phyloP scores from a whole-genome alignment of 2,888 invertebrate species.

The Chorisops tibialis region DNA sequence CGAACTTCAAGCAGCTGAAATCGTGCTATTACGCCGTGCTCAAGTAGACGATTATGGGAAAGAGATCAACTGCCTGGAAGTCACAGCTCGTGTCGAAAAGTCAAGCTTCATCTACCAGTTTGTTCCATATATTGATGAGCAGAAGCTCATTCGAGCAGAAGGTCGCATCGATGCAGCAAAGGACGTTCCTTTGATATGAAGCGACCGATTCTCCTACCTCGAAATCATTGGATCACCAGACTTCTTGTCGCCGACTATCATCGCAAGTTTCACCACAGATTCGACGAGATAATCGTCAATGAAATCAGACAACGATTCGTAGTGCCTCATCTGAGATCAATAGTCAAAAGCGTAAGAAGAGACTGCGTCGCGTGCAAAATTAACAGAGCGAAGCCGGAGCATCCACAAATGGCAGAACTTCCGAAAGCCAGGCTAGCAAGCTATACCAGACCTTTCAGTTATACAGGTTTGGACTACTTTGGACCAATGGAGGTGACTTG shows the following conservation, averaged over 20 bases:
- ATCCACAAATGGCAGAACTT: constrained; percentile 6
- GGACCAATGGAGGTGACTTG: constrained; percentile 2
- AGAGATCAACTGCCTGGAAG: background rate
- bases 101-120: too few species aligned
- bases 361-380: constrained; percentile 31
- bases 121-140: too few species aligned
- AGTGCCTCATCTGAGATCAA: background rate
- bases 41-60: background rate
- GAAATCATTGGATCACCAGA: background rate
- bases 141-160: too few species aligned
- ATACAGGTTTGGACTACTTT: constrained; percentile 11
- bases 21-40: background rate
- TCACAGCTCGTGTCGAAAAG: too few species aligned
- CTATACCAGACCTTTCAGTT: background rate
- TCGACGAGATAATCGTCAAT: too few species aligned
- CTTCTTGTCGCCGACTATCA: too few species aligned
- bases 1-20: background rate
- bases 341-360: constrained; percentile 17
- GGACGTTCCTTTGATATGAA: background rate
- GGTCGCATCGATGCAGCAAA: background rate
- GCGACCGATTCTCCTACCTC: constrained; percentile 21
- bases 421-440: constrained; percentile 1
- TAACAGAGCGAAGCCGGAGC: constrained; percentile 22
- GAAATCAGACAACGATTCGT: too few species aligned
- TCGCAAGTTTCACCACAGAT: too few species aligned